Evolutionary conservation across 2,888 invertebrate species (phyloP).

Genomic region (Heliconius cydno): DNA sequence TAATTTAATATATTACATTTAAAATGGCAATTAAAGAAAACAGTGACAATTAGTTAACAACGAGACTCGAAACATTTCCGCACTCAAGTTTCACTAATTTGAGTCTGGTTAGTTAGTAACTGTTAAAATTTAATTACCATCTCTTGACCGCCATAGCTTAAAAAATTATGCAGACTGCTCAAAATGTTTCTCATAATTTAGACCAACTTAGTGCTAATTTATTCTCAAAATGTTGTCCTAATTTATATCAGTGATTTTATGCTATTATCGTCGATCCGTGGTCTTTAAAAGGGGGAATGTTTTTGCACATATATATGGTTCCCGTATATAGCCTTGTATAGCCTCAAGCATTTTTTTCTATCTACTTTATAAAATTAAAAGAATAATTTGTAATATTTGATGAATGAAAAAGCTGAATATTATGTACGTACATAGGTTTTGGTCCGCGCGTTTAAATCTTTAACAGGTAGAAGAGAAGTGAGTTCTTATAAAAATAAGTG

Average conservation of each 20-base stretch:
- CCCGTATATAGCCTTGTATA: no score
- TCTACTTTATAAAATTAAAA: no score
- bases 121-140: conserved; percentile 43
- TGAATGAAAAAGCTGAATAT: neutral
- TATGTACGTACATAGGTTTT: neutral
- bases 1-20: no score
- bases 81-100: conserved; percentile 35
- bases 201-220: no score
- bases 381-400: neutral
- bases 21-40: conserved; percentile 1
- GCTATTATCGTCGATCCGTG: no score
- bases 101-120: conserved; percentile 40
- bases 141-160: conserved; percentile 9
- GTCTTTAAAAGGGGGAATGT: neutral
- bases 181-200: neutral
- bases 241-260: no score
- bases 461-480: conserved; percentile 39
- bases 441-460: conserved; percentile 7
- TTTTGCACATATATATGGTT: neutral
- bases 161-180: neutral
- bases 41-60: conserved; percentile 23
- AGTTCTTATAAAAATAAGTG: conserved; percentile 45
- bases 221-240: no score
- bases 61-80: conserved; percentile 32
- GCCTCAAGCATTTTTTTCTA: no score